Base-by-base conservation (phyloP, 2,113 vertebrate species). In the Bungarus multicinctus region DNA sequence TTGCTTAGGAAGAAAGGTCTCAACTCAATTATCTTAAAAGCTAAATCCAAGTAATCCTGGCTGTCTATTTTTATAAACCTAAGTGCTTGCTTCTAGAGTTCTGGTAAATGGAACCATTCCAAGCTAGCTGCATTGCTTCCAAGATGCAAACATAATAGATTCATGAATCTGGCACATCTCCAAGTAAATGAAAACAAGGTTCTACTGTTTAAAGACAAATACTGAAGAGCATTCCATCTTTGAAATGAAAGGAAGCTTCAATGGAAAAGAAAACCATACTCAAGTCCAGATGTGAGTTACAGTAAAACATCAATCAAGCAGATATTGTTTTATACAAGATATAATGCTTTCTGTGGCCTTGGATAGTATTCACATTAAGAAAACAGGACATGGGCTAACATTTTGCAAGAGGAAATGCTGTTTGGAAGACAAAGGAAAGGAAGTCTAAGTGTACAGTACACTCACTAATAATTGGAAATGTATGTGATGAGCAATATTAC, bases 371-470 rank as follows among this genome's bases (percentile, higher is more conserved):
- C 34, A 50, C 74, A 89, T 93, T 11, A 90, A 88, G 85, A 92
- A 96, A 95, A 96, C 91, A 95, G 94, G 96, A 97, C 93, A 91
- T 5, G 3, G 34, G 57, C 0, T 0, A 92, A 94, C 89, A 81
- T 16, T 93, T 95, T 93, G 0, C 60, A 58, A 94, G 91, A 90
- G 94, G 92, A 96, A 95, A 85, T 4, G 54, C 0, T 85, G 69
- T 9, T 55, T 89, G 89, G 0, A 0, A 86, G 50, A 91, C 30
- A 92, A 88, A 91, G 87, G 90, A 90, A 91, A 90, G 91, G 94
- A 93, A 85, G 50, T 85, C 74, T 54, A 53, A 25, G 91, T 85
- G 90, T 91, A 27, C 53, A 22, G 30, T 87, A 81, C 5, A 52
- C 12, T 55, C 9, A 91, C 25, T 1, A 94, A 91, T 91, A 95